Evolutionary conservation across 2,797 vertebrate genomes (phyloP).

Genomic region (Poeciliopsis infans): DNA sequence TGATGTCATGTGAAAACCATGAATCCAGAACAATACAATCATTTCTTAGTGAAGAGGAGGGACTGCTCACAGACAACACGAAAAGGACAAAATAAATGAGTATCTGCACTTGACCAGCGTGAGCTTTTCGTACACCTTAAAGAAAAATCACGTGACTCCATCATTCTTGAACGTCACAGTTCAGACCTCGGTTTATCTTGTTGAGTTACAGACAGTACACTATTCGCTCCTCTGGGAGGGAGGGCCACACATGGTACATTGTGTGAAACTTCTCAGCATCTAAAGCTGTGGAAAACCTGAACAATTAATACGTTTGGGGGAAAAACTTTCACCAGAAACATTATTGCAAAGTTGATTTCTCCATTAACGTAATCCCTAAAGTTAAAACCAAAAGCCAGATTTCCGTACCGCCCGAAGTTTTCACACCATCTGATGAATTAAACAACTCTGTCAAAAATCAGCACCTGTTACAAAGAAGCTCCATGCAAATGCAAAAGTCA

Average conservation of each 20-base stretch:
- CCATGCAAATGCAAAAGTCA: neutral
- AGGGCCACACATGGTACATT: neutral
- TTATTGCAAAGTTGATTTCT: neutral
- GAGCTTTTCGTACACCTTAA: neutral
- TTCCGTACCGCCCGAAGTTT: neutral
- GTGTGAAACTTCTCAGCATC: neutral
- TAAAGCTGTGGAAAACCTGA: neutral
- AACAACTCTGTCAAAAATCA: neutral
- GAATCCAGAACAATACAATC: neutral
- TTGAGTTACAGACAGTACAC: neutral
- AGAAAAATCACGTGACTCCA: neutral
- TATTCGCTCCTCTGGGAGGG: neutral
- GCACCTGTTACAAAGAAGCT: neutral
- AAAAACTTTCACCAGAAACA: neutral
- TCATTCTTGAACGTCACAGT: neutral
- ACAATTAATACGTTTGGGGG: neutral
- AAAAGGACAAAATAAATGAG: neutral
- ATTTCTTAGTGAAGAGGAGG: neutral
- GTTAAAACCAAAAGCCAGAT: neutral
- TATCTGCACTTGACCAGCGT: neutral
- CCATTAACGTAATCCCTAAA: neutral
- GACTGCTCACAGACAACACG: neutral
- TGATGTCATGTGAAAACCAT: neutral
- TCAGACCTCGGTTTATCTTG: neutral
- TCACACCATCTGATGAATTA: neutral